Evolutionary conservation across 2,113 vertebrate genomes (phyloP).

Genomic region (Cyprichromis sp.): DNA sequence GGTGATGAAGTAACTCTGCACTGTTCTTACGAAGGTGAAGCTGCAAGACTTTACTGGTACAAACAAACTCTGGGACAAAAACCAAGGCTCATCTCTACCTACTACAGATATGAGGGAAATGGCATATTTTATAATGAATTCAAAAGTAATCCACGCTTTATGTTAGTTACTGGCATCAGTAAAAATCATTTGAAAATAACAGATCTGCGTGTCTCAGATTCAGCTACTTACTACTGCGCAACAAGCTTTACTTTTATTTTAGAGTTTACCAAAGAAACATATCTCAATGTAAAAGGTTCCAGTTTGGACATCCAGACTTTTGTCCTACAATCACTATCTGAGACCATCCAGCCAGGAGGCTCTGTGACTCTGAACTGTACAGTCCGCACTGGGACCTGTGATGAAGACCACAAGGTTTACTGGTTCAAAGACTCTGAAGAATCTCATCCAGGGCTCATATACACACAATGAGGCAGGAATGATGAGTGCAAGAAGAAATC

Average conservation of each 20-base stretch:
- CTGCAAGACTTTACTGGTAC: not conserved
- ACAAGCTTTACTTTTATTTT: not conserved
- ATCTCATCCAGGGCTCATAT: not conserved
- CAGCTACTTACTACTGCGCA: not conserved
- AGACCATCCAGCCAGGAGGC: not conserved
- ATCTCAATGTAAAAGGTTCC: not conserved
- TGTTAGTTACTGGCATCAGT: accelerated
- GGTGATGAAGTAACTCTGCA: not conserved
- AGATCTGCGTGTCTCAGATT: not conserved
- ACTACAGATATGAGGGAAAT: not conserved
- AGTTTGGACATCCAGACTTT: not conserved
- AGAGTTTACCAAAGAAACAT: not conserved
- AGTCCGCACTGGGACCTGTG: not conserved
- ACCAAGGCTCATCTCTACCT: not conserved
- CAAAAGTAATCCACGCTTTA: not conserved
- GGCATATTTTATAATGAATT: not conserved
- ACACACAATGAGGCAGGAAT: not conserved
- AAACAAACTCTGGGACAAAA: not conserved
- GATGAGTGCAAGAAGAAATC: accelerated
- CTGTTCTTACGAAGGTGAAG: not conserved
- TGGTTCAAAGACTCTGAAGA: not conserved
- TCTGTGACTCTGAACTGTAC: not conserved
- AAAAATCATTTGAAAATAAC: not conserved
- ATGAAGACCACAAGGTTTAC: not conserved
- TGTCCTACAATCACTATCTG: accelerated